Evolutionary conservation across 2,797 vertebrate species (phyloP).

Genomic region (Selene dorsalis): DNA sequence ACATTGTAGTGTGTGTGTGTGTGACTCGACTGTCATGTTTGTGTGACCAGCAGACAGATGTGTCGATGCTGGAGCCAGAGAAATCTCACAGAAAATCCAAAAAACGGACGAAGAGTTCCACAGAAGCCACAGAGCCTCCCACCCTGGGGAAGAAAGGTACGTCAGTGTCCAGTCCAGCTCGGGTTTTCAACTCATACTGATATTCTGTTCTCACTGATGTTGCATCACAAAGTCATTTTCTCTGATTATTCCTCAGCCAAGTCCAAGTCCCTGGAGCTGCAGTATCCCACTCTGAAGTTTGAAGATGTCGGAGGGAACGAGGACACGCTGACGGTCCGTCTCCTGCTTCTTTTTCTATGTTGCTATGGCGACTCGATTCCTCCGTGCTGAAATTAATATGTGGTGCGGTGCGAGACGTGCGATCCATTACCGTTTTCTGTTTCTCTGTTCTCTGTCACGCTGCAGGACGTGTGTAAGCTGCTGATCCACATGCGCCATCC

Average conservation of each 20-base stretch:
- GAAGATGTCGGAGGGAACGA: conserved; percentile 95
- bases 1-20: neutral
- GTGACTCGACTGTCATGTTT: neutral
- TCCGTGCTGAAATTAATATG: neutral
- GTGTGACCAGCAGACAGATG: conserved; percentile 72
- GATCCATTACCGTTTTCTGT: neutral
- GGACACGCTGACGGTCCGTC: conserved; percentile 87
- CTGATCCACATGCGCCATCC: conserved; percentile 94
- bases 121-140: conserved; percentile 76
- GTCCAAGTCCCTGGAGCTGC: conserved; percentile 82
- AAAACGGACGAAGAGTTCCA: conserved; percentile 73
- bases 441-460: neutral
- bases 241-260: conserved; percentile 75
- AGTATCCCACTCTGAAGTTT: conserved; percentile 88
- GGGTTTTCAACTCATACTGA: neutral
- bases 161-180: neutral
- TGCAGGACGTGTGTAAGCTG: conserved; percentile 94
- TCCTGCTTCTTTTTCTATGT: neutral
- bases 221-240: neutral
- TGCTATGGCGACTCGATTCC: neutral
- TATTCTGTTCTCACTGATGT: neutral
- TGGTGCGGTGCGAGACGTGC: neutral
- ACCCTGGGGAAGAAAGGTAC: conserved; percentile 84
- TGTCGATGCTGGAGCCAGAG: conserved; percentile 82
- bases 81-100: conserved; percentile 76